Evolutionary conservation across 2,113 vertebrate genomes (phyloP), one percentile per base, ranked within the genome.

Genomic region (Pterocles burchelli): DNA sequence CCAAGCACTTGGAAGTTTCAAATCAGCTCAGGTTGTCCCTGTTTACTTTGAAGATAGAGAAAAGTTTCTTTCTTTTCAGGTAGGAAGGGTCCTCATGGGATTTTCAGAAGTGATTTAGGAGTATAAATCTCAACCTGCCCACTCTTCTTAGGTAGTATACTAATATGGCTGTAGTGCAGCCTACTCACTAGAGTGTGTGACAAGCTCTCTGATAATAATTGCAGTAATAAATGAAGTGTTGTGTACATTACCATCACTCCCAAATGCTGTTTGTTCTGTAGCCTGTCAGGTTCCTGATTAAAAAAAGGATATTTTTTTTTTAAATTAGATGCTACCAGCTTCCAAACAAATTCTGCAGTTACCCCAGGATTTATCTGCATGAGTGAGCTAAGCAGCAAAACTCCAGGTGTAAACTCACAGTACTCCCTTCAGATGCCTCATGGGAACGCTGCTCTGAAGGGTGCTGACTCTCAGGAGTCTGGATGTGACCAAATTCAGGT

Each of bases 201-300:
- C 92, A 93, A 90, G 75, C 28, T 90, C 41, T 85, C 48, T 81
- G 61, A 45, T 75, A 85, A 78, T 63, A 92, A 80, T 74, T 73
- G 34, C 63, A 83, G 29, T 36, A 93, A 95, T 75, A 94, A 89
- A 89, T 65, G 76, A 75, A 81, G 25, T 87, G 52, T 29, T 95
- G 17, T 59, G 58, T 79, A 58, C n/a, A 76, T 93, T 89, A 17
- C 54, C n/a, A 58, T 82, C 76, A 78, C 9, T 89, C 18, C 26
- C n/a, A 87, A 89, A n/a, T 61, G 43, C 80, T 70, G 36, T 72
- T 89, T 89, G 34, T 84, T 83, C 84, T 88, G 7, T 21, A 66
- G 67, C 7, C 55, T 90, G 25, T 22, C 59, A 91, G 14, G 14
- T 34, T 87, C 41, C 48, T 54, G 36, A 61, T 52, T 52, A 72